These are phyloP conservation scores for Drosophila baimaii DNA, from an alignment of 1,140 invertebrate genomes.

Conservation along the genomic window DNA sequence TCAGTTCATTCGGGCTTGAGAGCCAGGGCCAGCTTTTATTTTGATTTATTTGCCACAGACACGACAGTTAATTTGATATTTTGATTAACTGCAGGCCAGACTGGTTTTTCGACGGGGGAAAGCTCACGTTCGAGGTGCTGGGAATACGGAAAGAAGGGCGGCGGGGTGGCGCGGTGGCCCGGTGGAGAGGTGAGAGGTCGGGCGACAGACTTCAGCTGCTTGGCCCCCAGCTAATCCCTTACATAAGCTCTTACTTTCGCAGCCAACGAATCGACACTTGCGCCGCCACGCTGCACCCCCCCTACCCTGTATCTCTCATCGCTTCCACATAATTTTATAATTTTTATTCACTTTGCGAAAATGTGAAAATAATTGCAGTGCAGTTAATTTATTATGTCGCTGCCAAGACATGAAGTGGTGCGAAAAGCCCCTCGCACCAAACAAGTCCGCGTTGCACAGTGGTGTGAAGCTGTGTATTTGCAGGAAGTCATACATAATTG, in stretches of 20 bases:
- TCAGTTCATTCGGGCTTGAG: conserved; percentile 31
- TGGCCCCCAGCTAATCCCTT: conserved; percentile 53
- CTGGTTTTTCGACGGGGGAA: conserved; percentile 38
- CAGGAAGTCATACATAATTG: no score
- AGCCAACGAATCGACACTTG: conserved; percentile 21
- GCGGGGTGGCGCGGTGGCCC: not conserved
- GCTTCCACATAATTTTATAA: conserved; percentile 65
- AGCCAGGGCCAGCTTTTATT: conserved; percentile 65
- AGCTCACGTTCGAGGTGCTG: conserved; percentile 11
- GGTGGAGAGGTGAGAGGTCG: conserved; percentile 8
- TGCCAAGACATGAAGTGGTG: conserved; percentile 63
- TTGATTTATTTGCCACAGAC: conserved; percentile 83
- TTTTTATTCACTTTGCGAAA: conserved; percentile 79
- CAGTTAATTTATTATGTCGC: conserved; percentile 81
- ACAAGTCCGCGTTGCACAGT: conserved; percentile 13
- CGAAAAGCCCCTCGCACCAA: conserved; percentile 26
- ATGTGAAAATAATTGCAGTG: conserved; percentile 79
- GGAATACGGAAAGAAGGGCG: not conserved
- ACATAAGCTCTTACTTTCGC: conserved; percentile 62
- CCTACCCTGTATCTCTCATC: conserved; percentile 6
- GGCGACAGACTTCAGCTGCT: conserved; percentile 50
- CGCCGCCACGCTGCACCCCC: conserved; percentile 6
- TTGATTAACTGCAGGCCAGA: conserved; percentile 79
- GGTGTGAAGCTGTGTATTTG: not conserved
- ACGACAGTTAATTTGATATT: conserved; percentile 84